A percentile compares a stretch with the other conserved stretches of the same genome.
Conservation (phyloP, 2,888 invertebrate species). For the Andrena dorsata region DNA sequence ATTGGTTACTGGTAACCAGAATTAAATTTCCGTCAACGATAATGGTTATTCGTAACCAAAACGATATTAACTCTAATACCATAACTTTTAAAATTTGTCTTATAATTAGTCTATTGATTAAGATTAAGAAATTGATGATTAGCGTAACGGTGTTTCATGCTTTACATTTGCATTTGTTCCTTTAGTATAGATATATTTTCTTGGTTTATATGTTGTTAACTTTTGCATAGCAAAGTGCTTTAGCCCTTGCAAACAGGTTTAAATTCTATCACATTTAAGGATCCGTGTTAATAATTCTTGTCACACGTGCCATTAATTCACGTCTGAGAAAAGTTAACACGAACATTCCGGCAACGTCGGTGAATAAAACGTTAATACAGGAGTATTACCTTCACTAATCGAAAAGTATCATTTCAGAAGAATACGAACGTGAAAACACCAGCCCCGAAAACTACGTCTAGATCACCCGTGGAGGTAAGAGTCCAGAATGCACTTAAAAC, state of each 20-base stretch:
- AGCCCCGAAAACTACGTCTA: constrained; percentile 59
- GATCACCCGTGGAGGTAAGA: constrained; percentile 72
- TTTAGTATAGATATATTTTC: too few relatives aligned
- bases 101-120: background rate
- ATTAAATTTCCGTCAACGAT: too few relatives aligned
- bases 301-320: background rate
- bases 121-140: background rate
- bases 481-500: constrained; percentile 25
- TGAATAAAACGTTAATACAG: background rate
- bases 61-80: too few relatives aligned
- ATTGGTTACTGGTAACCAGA: too few relatives aligned
- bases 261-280: too few relatives aligned
- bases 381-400: constrained; percentile 25
- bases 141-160: background rate
- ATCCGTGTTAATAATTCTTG: background rate
- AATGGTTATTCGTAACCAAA: too few relatives aligned
- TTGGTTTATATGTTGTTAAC: too few relatives aligned
- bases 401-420: constrained; percentile 75
- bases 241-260: too few relatives aligned
- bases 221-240: too few relatives aligned
- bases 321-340: background rate
- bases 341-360: background rate
- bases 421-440: constrained; percentile 67
- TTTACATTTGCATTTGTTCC: background rate
- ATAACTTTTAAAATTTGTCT: too few relatives aligned